Conservation (phyloP, 2,888 invertebrate species). For the Synanthedon vespiformis region DNA sequence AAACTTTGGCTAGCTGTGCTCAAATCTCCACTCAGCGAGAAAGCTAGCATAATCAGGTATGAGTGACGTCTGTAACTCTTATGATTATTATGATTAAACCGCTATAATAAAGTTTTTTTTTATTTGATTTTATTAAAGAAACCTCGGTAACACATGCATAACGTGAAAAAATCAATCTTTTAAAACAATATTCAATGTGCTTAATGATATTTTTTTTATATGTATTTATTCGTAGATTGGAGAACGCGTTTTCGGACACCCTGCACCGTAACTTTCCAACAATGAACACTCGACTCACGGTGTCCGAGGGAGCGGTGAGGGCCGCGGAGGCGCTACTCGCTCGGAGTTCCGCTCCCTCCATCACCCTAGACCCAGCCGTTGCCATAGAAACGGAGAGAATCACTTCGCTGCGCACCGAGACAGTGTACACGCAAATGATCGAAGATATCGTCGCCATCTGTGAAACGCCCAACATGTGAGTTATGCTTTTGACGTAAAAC, state of each 20-base stretch:
- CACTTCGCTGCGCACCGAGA: constrained; percentile 53
- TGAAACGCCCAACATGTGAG: constrained; percentile 51
- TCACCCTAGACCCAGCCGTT: constrained; percentile 22
- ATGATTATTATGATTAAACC: too few species aligned
- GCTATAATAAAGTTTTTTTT: too few species aligned
- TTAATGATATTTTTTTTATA: too few species aligned
- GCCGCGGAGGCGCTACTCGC: constrained; percentile 59
- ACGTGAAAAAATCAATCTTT: too few species aligned
- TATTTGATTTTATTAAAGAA: too few species aligned
- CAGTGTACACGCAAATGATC: constrained; percentile 67
- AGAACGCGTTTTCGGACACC: constrained; percentile 65
- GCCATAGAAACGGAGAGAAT: constrained; percentile 40
- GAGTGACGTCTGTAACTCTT: too few species aligned
- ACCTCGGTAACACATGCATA: too few species aligned
- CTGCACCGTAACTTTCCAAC: constrained; percentile 74
- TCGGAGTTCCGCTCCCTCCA: constrained; percentile 31
- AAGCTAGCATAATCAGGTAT: constrained; percentile 78
- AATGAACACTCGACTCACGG: constrained; percentile 68
- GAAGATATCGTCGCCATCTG: constrained; percentile 65
- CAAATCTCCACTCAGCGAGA: constrained; percentile 85
- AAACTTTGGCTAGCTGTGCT: constrained; percentile 85
- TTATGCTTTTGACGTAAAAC: constrained; percentile 2
- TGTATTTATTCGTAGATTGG: constrained; percentile 41
- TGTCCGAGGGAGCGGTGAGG: constrained; percentile 63
- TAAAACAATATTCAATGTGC: background rate